Evolutionary conservation across 2,113 vertebrate genomes (phyloP).

Genomic region (Pyxicephalus adspersus): DNA sequence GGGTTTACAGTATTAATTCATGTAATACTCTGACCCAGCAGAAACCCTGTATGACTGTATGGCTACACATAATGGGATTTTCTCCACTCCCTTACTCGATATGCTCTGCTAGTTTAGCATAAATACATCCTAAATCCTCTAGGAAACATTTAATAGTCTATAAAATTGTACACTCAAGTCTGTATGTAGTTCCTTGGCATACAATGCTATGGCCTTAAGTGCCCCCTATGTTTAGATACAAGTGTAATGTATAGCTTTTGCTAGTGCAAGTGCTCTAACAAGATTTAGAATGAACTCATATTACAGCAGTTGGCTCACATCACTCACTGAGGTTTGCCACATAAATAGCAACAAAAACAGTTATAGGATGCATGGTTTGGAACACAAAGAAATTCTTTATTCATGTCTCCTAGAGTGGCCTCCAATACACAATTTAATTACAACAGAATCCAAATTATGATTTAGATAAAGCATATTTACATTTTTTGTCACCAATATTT

Average conservation of each 20-base stretch:
- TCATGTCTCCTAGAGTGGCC: conserved; percentile 15
- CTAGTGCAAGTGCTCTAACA: conserved; percentile 49
- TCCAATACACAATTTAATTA: conserved; percentile 8
- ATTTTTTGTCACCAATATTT: no score
- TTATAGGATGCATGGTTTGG: conserved; percentile 27
- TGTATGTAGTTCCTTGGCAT: conserved; percentile 52
- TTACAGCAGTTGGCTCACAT: conserved; percentile 55
- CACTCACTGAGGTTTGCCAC: conserved; percentile 49
- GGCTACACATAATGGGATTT: conserved; percentile 52
- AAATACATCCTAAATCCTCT: conserved; percentile 54
- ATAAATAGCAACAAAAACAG: conserved; percentile 53
- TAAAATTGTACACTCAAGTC: conserved; percentile 51
- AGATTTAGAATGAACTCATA: conserved; percentile 45
- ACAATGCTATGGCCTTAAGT: conserved; percentile 50
- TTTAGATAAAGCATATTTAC: neutral
- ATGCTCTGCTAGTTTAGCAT: conserved; percentile 54
- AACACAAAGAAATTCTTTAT: conserved; percentile 38
- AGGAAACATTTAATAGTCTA: conserved; percentile 57
- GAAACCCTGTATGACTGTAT: conserved; percentile 37
- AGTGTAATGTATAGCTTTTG: conserved; percentile 53
- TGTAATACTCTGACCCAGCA: conserved; percentile 37
- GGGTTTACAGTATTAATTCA: conserved; percentile 42
- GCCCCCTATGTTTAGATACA: conserved; percentile 53
- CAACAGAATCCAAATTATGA: neutral
- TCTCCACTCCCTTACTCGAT: conserved; percentile 46